These are phyloP conservation scores for Mycetomoellerius zeteki DNA, from an alignment of 1,140 invertebrate species.

Conservation along the genomic window DNA sequence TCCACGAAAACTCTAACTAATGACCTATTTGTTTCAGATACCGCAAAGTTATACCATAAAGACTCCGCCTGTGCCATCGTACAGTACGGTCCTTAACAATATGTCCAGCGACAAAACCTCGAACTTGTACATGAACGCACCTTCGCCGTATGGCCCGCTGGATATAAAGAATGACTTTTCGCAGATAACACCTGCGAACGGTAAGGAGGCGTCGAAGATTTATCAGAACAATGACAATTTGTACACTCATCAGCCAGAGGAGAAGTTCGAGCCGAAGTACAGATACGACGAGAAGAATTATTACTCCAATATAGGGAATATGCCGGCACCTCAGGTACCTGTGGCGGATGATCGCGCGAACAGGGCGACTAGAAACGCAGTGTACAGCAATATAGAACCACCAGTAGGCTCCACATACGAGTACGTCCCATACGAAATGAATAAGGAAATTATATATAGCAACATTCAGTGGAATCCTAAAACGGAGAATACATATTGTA, in stretches of 20 bases:
- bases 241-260: conserved; percentile 80
- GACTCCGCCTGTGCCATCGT: conserved; percentile 86
- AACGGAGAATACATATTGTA: conserved; percentile 85
- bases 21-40: conserved; percentile 80
- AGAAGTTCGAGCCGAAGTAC: conserved; percentile 83
- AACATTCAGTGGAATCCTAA: conserved; percentile 86
- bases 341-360: conserved; percentile 76
- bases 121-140: conserved; percentile 86
- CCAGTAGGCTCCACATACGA: conserved; percentile 76
- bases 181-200: conserved; percentile 70
- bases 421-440: conserved; percentile 73
- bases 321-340: conserved; percentile 79
- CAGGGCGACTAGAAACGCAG: conserved; percentile 78
- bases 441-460: conserved; percentile 86
- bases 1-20: background rate
- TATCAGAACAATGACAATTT: conserved; percentile 83
- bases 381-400: conserved; percentile 85
- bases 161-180: conserved; percentile 81
- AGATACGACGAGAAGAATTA: conserved; percentile 83
- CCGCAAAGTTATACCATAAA: conserved; percentile 87
- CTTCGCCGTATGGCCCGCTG: conserved; percentile 80
- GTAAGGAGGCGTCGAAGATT: conserved; percentile 76
- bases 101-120: conserved; percentile 80
- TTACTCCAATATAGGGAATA: conserved; percentile 84
- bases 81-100: conserved; percentile 87